These are phyloP conservation scores for Zophobas morio DNA, from an alignment of 1,140 invertebrate genomes.

Conservation along the genomic window DNA sequence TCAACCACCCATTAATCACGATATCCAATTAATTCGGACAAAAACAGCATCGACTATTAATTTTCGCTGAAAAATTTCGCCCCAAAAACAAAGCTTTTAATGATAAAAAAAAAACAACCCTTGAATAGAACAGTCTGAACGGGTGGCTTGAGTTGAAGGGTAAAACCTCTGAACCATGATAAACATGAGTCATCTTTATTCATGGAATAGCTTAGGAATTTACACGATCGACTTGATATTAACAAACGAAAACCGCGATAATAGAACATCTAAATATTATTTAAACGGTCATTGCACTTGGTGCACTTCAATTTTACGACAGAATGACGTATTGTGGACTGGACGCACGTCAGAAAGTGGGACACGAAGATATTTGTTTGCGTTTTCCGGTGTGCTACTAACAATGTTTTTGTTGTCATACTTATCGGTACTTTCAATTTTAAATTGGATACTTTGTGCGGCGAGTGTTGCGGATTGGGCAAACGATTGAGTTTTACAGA, in stretches of 20 bases:
- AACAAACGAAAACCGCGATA: conserved; percentile 2
- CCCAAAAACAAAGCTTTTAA: neutral
- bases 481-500: neutral
- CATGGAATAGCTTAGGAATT: neutral
- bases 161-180: conserved; percentile 23
- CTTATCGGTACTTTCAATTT: neutral
- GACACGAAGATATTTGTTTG: conserved; percentile 22
- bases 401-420: neutral
- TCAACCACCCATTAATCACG: too few species aligned
- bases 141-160: neutral
- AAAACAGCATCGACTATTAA: too few species aligned
- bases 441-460: neutral
- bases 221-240: neutral
- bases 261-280: conserved; percentile 8
- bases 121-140: neutral
- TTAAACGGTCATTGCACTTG: conserved; percentile 30
- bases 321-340: conserved; percentile 9
- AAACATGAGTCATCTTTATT: conserved; percentile 17
- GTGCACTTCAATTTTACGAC: conserved; percentile 6
- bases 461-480: too few species aligned
- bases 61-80: too few species aligned
- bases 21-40: too few species aligned
- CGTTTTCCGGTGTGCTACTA: conserved; percentile 10
- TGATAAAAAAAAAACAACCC: neutral
- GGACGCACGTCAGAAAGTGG: neutral